Percentiles rank a stretch among this genome's conserved stretches.
Conservation (phyloP, 2,888 invertebrate genomes). For the Muscina levida region DNA sequence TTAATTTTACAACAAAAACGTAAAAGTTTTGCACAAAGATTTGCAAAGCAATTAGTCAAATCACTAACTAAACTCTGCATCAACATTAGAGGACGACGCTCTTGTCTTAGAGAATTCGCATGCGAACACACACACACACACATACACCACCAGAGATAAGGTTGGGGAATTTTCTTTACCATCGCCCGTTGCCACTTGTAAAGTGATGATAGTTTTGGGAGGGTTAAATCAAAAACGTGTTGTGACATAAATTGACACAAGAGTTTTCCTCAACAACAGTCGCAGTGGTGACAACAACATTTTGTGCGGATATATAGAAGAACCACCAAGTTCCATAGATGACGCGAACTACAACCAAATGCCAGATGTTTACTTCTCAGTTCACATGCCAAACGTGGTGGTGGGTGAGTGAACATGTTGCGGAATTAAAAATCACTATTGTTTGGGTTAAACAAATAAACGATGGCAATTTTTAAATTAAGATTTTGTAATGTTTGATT, state of each 20-base stretch:
- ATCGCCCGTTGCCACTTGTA: neutral
- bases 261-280: conserved; percentile 23
- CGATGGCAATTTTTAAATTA: neutral
- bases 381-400: conserved; percentile 22
- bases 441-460: conserved; percentile 12
- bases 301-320: neutral
- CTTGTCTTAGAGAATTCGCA: neutral
- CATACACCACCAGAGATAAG: conserved; percentile 24
- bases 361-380: conserved; percentile 52
- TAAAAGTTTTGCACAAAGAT: conserved; percentile 58
- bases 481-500: too few species aligned
- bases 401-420: conserved; percentile 12
- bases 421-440: conserved; percentile 12
- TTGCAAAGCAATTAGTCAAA: conserved; percentile 66
- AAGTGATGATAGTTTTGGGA: conserved; percentile 1
- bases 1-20: conserved; percentile 62
- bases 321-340: conserved; percentile 1
- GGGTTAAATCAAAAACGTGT: conserved; percentile 41
- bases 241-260: conserved; percentile 54
- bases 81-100: conserved; percentile 19
- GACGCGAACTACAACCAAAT: conserved; percentile 29
- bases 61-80: conserved; percentile 62
- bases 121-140: conserved; percentile 5
- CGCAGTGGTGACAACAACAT: neutral
- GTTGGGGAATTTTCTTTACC: neutral